Conservation (phyloP, 2,888 invertebrate genomes). For the Amaurobius ferox region DNA sequence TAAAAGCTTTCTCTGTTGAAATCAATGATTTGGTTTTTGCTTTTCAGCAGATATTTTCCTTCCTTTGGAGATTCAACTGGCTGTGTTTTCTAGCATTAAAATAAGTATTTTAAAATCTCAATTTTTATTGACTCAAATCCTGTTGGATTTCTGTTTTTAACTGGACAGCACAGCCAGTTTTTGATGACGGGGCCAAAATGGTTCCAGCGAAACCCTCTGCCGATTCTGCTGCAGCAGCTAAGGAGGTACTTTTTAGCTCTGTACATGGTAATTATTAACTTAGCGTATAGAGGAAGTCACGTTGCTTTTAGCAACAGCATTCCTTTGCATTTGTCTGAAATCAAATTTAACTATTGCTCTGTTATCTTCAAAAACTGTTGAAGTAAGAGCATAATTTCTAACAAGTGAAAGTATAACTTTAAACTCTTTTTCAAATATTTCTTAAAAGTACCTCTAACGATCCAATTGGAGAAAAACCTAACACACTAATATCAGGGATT, state of each 20-base stretch:
- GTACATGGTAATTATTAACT: constrained; percentile 65
- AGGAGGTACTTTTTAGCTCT: constrained; percentile 71
- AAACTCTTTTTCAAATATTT: neutral
- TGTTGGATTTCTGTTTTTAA: constrained; percentile 24
- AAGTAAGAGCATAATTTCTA: neutral
- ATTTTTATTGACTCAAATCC: neutral
- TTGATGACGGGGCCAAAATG: constrained; percentile 66
- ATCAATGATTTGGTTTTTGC: constrained; percentile 72
- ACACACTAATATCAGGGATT: too few relatives aligned
- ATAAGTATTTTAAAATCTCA: constrained; percentile 9
- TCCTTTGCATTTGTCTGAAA: neutral
- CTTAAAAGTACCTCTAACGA: constrained; percentile 9
- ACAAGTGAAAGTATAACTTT: neutral
- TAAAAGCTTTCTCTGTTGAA: constrained; percentile 57
- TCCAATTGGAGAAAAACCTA: too few relatives aligned
- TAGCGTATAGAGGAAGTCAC: constrained; percentile 16
- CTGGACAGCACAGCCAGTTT: constrained; percentile 71
- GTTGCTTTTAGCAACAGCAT: neutral
- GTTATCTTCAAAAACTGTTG: neutral
- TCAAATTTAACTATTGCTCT: neutral
- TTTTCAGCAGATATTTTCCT: constrained; percentile 69
- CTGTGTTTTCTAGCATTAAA: constrained; percentile 67
- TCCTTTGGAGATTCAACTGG: constrained; percentile 50
- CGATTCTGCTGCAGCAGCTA: constrained; percentile 69
- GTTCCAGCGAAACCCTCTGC: constrained; percentile 66